A percentile compares a stretch with the other conserved stretches of the same genome.
Conservation (phyloP, 1,140 invertebrate genomes). For the Sinella curviseta region DNA sequence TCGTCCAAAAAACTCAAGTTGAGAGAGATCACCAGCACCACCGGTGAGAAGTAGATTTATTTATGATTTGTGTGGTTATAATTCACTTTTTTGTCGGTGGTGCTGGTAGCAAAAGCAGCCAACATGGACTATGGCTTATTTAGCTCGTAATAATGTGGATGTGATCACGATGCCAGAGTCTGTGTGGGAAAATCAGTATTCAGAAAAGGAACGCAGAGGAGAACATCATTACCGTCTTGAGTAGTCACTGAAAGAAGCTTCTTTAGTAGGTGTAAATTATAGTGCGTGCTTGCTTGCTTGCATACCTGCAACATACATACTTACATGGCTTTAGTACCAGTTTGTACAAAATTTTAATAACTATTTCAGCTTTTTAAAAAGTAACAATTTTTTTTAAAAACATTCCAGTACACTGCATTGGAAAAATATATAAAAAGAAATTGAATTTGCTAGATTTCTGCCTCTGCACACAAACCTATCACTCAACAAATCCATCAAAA, state of each 20-base stretch:
- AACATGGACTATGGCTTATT: background rate
- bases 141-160: background rate
- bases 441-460: too few species aligned
- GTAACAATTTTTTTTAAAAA: too few species aligned
- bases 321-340: too few species aligned
- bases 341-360: too few species aligned
- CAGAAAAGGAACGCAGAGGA: too few species aligned
- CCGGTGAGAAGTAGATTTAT: slow-evolving; percentile 25
- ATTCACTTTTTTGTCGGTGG: background rate
- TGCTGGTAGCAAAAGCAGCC: background rate
- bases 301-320: too few species aligned
- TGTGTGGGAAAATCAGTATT: background rate
- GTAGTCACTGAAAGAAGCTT: background rate
- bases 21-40: background rate
- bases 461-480: too few species aligned
- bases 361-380: too few species aligned
- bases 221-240: background rate
- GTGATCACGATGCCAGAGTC: background rate
- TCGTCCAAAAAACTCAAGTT: background rate
- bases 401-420: too few species aligned
- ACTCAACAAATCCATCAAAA: too few species aligned
- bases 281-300: background rate
- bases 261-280: background rate
- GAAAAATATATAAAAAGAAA: too few species aligned
- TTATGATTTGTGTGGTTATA: slow-evolving; percentile 20